Base-by-base conservation (phyloP, 2,797 vertebrate species). In the Artibeus lituratus region DNA sequence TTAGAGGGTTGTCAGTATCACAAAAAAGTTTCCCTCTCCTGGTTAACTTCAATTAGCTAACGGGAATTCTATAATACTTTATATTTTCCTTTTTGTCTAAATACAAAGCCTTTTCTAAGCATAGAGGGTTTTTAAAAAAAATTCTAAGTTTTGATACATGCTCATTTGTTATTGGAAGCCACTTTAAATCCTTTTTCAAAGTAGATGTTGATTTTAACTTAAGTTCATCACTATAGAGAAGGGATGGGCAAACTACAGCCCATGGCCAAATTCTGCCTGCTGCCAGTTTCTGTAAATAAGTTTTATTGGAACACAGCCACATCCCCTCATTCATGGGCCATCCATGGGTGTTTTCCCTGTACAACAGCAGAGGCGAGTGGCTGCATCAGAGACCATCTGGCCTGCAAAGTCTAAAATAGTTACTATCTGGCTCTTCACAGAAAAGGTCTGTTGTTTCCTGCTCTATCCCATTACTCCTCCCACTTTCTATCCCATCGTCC, bases 101-200 rank as follows among this genome's bases (percentile, higher is more conserved):
- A 94, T 67, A 70, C 7, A 93, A 93, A 94, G 44, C n/a, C n/a
- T 65, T 55, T 73, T 89, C 90, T 42, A n/a, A 88, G 51, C 4
- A 42, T 42, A 42, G 39, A 42, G 39, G 78, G 10, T 57, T 26
- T 86, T 74, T 4, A 21, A 73, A 44, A 69, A 88, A 91, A 55
- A 82, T 49, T 76, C 78, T 91, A 80, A 89, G 14, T 87, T 62
- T 97, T 73, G 62, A 76, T 70, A 51, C 7, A 67, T 53, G 42
- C 10, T 59, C 24, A 85, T n/a, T n/a, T n/a, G n/a, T 81, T 81
- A 82, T 26, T 44, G 86, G 80, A 84, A 89, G 42, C 8, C 29
- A 72, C 22, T 84, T 85, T 57, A 85, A 87, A 67, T 83, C 35
- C 15, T 81, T 89, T 89, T 59, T 80, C 44, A 88, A 91, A 74